Evolutionary conservation across 2,888 invertebrate species (phyloP).

Genomic region (Drosophila algonquin): DNA sequence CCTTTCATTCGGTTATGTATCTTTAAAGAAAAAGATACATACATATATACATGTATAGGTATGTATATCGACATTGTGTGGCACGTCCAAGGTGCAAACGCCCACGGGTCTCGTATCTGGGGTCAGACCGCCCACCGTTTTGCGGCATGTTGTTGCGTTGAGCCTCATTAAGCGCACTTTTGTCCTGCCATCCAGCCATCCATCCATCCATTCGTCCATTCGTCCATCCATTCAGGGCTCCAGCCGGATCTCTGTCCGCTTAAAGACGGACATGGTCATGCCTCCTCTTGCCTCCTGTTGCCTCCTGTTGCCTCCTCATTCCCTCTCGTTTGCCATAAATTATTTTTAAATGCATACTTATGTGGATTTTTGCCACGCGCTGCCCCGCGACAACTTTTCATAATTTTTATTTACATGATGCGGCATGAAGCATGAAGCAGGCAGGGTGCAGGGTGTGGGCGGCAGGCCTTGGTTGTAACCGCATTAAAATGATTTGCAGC

Average conservation of each 20-base stretch:
- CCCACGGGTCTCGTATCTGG: too few relatives aligned
- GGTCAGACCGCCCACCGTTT: constrained; percentile 15
- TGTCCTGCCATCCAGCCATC: constrained; percentile 35
- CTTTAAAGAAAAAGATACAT: too few relatives aligned
- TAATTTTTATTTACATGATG: constrained; percentile 62
- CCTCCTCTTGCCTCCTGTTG: neutral
- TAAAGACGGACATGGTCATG: constrained; percentile 31
- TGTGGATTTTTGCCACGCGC: constrained; percentile 62
- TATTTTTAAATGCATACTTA: constrained; percentile 68
- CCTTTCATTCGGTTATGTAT: too few relatives aligned
- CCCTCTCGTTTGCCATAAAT: constrained; percentile 52
- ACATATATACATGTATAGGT: too few relatives aligned
- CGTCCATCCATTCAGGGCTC: neutral
- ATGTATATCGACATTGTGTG: too few relatives aligned
- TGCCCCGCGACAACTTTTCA: constrained; percentile 58
- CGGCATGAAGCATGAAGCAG: constrained; percentile 16
- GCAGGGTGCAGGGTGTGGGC: constrained; percentile 4
- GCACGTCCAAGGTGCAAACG: too few relatives aligned
- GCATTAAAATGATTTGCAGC: constrained; percentile 51
- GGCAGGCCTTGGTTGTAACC: constrained; percentile 24
- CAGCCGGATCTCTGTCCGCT: constrained; percentile 43
- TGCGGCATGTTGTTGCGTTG: constrained; percentile 56
- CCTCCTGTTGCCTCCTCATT: constrained; percentile 13
- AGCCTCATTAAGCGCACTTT: constrained; percentile 65
- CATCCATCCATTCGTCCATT: neutral